These are phyloP conservation scores for Polylopha cassiicola DNA, from an alignment of 2,888 invertebrate species.

Conservation along the genomic window DNA sequence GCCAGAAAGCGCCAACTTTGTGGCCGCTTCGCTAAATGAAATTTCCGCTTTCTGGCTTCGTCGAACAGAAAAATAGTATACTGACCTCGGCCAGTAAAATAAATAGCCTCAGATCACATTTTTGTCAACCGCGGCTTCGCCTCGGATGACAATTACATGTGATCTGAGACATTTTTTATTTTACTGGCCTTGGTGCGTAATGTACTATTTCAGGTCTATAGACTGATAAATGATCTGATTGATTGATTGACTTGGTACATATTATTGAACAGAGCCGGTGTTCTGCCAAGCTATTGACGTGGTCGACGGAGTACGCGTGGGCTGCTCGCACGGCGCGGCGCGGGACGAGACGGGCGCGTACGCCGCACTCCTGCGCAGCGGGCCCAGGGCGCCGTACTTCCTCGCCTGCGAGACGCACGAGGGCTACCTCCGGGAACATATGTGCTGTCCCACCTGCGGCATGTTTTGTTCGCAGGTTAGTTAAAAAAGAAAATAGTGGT, in stretches of 20 bases:
- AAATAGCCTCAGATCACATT: too few species aligned
- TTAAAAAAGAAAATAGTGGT: neutral
- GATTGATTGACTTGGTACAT: neutral
- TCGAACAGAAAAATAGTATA: too few species aligned
- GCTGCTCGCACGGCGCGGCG: slow-evolving; percentile 85
- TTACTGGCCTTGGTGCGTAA: too few species aligned
- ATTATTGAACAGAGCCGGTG: slow-evolving; percentile 61
- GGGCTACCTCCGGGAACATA: slow-evolving; percentile 85
- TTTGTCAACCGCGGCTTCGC: too few species aligned
- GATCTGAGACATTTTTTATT: too few species aligned
- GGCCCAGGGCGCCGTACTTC: slow-evolving; percentile 86
- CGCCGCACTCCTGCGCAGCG: slow-evolving; percentile 81
- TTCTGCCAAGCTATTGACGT: slow-evolving; percentile 87
- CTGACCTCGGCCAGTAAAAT: too few species aligned
- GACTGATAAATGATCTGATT: neutral
- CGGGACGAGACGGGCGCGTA: slow-evolving; percentile 42
- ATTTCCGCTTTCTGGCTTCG: too few species aligned
- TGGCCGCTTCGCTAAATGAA: too few species aligned
- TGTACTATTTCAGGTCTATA: neutral
- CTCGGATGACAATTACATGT: too few species aligned
- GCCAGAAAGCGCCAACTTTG: too few species aligned
- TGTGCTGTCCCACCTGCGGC: slow-evolving; percentile 93
- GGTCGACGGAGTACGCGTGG: slow-evolving; percentile 84
- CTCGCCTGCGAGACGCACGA: slow-evolving; percentile 88
- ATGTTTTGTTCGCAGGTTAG: slow-evolving; percentile 91